Conservation (phyloP, 92 coral and sea anemone genomes). For the Actinostola sp. region DNA sequence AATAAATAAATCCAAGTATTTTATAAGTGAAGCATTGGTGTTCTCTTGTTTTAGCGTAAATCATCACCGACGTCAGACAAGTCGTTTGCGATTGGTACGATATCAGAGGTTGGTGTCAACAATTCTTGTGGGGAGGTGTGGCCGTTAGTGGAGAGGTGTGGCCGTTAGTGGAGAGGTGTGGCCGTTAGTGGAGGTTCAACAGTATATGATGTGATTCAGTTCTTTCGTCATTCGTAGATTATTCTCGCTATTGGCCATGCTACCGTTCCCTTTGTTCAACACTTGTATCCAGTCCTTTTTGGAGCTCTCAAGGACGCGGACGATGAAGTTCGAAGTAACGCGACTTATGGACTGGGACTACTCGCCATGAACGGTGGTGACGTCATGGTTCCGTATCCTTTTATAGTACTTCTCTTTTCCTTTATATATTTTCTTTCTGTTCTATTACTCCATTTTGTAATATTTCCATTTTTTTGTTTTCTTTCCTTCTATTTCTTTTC, state of each 20-base stretch:
- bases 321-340: slow-evolving; percentile 92
- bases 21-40: neutral
- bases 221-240: slow-evolving; percentile 33
- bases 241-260: slow-evolving; percentile 76
- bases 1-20: neutral
- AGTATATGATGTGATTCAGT: no score
- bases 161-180: no score
- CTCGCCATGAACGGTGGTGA: slow-evolving; percentile 92
- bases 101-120: slow-evolving; percentile 76
- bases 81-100: slow-evolving; percentile 95
- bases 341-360: slow-evolving; percentile 91
- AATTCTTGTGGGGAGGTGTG: neutral
- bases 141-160: no score
- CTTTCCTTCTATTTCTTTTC: neutral
- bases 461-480: neutral
- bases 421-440: no score
- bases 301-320: slow-evolving; percentile 89
- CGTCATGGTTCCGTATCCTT: slow-evolving; percentile 87
- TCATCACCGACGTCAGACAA: slow-evolving; percentile 87
- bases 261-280: slow-evolving; percentile 87
- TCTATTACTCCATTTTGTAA: neutral
- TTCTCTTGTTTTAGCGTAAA: slow-evolving; percentile 55
- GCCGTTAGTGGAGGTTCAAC: no score
- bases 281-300: slow-evolving; percentile 85
- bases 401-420: no score